Base-by-base conservation (phyloP, 2,888 invertebrate species). In the Nemotelus nigrinus region DNA sequence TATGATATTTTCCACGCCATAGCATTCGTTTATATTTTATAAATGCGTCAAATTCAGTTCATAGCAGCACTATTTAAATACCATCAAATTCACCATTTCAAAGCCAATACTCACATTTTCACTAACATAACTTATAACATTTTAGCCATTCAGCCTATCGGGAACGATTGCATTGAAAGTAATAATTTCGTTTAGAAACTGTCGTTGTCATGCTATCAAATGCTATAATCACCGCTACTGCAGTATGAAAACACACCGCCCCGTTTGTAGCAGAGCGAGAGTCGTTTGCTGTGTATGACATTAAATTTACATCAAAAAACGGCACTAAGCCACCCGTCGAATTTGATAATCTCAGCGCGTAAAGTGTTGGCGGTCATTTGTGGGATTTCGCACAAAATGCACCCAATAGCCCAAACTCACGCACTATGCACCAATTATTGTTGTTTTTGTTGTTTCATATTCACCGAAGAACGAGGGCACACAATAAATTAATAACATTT, bases 281-380 rank as follows among this genome's bases (percentile, higher is more conserved):
- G 44, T 47, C 55, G 55, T 70, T 70, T 70, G 43, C 43, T 64
- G 41, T 65, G 77, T 25, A 25, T 55, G 68, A 77, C 68, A 68
- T 77, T 77, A 77, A 77, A 77, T 77, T 67, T 65, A 68, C 77
- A 77, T 77, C 77, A 77, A 68, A 57, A 25, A 68, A 44, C 48
- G 77, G 48, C 58, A 63, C 68, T 77, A 77, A 68, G 77, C 77
- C 57, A 77, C 77, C 77, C 77, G 67, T 68, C 67, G 68, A 77
- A 77, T 77, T 77, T 77, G 77, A 77, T 68, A 77, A 77, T 77
- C 68, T 77, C 65, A 25, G 25, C 25, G 6, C 71, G 43, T 50
- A 74, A 60, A 74, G 74, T 74, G 74, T 41, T 41, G 74, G 74
- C 25, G 8, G 48, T 4, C 53, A 44, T 3, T 8, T 63, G 10